These are phyloP conservation scores for Trachymyrmex septentrionalis DNA, from an alignment of 1,140 invertebrate species.

Conservation along the genomic window DNA sequence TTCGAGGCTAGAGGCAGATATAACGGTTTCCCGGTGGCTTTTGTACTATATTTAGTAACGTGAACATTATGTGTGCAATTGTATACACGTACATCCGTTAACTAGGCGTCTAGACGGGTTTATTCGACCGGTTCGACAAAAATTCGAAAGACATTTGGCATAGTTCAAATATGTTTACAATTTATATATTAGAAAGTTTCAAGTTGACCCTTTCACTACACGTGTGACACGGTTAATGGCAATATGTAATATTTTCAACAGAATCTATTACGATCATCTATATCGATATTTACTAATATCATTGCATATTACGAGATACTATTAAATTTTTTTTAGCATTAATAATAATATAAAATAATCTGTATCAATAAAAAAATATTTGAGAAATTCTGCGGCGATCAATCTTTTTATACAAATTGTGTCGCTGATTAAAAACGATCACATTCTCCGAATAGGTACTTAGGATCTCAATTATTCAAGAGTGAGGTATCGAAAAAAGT, in stretches of 20 bases:
- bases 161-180: neutral
- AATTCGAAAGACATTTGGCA: slow-evolving; percentile 43
- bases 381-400: neutral
- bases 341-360: neutral
- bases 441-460: slow-evolving; percentile 3
- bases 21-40: slow-evolving; percentile 63
- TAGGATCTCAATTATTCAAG: slow-evolving; percentile 33
- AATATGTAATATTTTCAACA: neutral
- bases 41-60: slow-evolving; percentile 53
- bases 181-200: slow-evolving; percentile 24
- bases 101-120: slow-evolving; percentile 22
- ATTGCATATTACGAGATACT: neutral
- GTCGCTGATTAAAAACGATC: neutral
- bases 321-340: neutral
- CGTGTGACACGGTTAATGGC: neutral
- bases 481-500: slow-evolving; percentile 11
- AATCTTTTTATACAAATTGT: slow-evolving; percentile 26
- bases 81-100: slow-evolving; percentile 38
- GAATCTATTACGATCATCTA: neutral
- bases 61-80: slow-evolving; percentile 31
- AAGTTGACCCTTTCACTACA: neutral
- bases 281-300: neutral
- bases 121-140: slow-evolving; percentile 45
- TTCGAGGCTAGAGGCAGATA: slow-evolving; percentile 26
- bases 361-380: neutral